These are phyloP conservation scores for Aphis gossypii DNA, from an alignment of 1,140 invertebrate genomes.

Conservation along the genomic window DNA sequence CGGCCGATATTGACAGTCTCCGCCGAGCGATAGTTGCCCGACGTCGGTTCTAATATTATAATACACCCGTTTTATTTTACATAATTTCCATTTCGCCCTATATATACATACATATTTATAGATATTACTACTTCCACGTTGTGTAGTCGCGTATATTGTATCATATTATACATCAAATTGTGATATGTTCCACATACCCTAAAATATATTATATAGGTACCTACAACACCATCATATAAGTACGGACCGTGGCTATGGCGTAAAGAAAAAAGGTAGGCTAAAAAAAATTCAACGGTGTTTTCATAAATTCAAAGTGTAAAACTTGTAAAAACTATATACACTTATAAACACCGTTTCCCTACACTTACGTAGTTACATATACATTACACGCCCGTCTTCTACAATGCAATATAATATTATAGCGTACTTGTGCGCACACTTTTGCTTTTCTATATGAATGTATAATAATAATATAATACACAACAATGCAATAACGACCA, in stretches of 20 bases:
- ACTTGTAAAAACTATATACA: not conserved
- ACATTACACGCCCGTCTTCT: not conserved
- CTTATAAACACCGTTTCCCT: not conserved
- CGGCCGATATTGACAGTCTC: constrained; percentile 47
- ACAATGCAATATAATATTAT: not conserved
- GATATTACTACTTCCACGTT: not conserved
- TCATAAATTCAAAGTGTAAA: not conserved
- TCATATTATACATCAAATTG: not conserved
- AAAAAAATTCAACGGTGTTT: not conserved
- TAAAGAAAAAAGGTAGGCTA: not conserved
- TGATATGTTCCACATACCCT: not conserved
- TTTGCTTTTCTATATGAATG: not conserved
- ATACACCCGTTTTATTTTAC: constrained; percentile 33
- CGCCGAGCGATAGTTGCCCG: not conserved
- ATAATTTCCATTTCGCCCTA: constrained; percentile 43
- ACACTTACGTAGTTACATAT: not conserved
- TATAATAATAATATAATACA: not conserved
- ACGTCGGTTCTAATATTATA: constrained; percentile 28
- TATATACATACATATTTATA: not conserved
- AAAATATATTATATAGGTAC: not conserved
- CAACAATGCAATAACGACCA: constrained; percentile 29
- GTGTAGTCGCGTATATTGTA: not conserved
- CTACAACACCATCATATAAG: not conserved
- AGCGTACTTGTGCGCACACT: not conserved
- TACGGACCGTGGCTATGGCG: not conserved